These are phyloP conservation scores for Kryptolebias marmoratus DNA, from an alignment of 2,113 vertebrate genomes.

Conservation along the genomic window DNA sequence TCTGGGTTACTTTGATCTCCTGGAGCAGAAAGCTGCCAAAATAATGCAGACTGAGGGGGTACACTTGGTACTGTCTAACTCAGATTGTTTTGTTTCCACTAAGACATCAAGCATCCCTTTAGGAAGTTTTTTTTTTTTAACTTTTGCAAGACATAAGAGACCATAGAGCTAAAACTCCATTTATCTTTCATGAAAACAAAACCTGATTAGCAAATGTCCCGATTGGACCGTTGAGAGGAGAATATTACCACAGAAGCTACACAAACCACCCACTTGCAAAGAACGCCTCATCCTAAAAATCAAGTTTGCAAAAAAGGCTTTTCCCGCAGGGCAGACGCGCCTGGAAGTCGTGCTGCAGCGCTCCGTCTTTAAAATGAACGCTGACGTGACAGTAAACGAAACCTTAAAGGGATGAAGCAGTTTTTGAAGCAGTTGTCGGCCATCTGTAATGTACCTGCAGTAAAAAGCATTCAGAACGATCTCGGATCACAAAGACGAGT, in stretches of 20 bases:
- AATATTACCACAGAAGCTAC: constrained; percentile 1
- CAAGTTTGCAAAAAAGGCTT: neutral
- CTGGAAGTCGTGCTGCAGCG: neutral
- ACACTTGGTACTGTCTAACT: neutral
- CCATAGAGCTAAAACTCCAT: neutral
- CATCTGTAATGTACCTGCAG: neutral
- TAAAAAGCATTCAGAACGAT: too few relatives aligned
- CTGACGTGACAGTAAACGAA: neutral
- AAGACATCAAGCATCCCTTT: neutral
- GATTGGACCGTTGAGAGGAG: neutral
- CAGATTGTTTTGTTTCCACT: neutral
- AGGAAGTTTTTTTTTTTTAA: neutral
- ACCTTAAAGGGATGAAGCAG: neutral
- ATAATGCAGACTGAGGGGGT: constrained; percentile 1
- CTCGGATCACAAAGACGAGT: neutral
- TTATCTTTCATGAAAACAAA: constrained; percentile 18
- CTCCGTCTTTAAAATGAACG: neutral
- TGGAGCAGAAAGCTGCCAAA: constrained; percentile 17
- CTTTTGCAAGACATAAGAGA: neutral
- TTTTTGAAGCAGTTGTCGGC: neutral
- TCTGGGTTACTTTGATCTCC: constrained; percentile 14
- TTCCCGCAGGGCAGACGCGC: neutral
- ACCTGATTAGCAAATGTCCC: constrained; percentile 3
- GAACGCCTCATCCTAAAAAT: too few relatives aligned
- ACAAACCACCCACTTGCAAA: neutral